These are phyloP conservation scores for Forbesichthys agassizii DNA, from an alignment of 2,113 vertebrate species.

Conservation along the genomic window DNA sequence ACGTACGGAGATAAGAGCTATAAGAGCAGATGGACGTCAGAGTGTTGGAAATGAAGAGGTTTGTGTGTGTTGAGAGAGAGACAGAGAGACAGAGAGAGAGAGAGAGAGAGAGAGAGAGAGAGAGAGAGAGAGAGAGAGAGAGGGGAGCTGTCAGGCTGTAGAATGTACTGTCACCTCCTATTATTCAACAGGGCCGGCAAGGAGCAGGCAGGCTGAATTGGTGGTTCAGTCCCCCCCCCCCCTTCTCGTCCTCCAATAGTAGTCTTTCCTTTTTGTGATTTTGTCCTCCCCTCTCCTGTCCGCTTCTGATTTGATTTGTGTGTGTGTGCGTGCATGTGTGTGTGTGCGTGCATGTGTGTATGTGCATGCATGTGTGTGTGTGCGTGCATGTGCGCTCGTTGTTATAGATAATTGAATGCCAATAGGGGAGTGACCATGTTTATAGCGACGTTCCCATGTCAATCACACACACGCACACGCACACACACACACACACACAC, in stretches of 20 bases:
- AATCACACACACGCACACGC: background rate
- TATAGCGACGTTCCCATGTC: conserved; percentile 37
- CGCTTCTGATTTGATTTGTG: background rate
- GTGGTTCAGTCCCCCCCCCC: conserved; percentile 73
- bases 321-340: conserved; percentile 3
- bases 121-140: conserved; percentile 78
- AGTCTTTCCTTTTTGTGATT: conserved; percentile 3
- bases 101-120: background rate
- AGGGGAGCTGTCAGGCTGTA: conserved; percentile 85
- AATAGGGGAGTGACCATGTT: conserved; percentile 42
- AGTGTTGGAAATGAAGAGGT: too few relatives aligned
- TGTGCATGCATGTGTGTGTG: conserved; percentile 1
- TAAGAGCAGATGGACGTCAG: too few relatives aligned
- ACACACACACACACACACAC: conserved; percentile 13
- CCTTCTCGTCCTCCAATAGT: conserved; percentile 1
- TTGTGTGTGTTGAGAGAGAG: too few relatives aligned
- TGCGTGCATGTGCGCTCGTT: conserved; percentile 10
- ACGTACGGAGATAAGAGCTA: too few relatives aligned
- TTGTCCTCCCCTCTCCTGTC: conserved; percentile 30
- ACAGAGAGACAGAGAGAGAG: background rate
- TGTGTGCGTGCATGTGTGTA: conserved; percentile 4
- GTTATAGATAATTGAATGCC: conserved; percentile 12
- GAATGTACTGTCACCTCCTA: conserved; percentile 93
- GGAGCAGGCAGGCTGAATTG: conserved; percentile 77
- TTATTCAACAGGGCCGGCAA: conserved; percentile 85